Conservation (phyloP, 2,113 vertebrate species). For the Heliornis fulica region DNA sequence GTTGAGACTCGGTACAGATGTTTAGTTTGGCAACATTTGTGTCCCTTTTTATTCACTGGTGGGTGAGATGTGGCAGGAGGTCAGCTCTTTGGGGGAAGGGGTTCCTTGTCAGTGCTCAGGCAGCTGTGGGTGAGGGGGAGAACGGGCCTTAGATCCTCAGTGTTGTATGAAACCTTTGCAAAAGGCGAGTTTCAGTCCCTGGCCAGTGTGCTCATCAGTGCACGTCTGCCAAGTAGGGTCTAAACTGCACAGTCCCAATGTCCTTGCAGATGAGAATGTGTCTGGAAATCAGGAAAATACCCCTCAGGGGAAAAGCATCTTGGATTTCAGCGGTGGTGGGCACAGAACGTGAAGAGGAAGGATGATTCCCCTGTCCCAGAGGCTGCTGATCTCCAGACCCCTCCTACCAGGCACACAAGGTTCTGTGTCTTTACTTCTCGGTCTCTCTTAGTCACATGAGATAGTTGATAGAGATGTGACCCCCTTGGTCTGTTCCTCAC, state of each 20-base stretch:
- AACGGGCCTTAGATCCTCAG: neutral
- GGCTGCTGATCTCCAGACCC: neutral
- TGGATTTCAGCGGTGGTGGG: neutral
- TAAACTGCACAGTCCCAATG: rapidly evolving
- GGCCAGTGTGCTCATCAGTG: neutral
- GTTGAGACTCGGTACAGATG: neutral
- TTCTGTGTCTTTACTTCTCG: neutral
- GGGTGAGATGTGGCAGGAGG: rapidly evolving
- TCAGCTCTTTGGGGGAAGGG: neutral
- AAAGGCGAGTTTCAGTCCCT: neutral
- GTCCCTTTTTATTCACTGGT: neutral
- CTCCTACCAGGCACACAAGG: neutral
- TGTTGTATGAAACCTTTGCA: neutral
- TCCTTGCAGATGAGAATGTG: neutral
- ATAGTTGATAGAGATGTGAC: neutral
- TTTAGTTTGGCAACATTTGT: neutral
- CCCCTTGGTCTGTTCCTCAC: neutral
- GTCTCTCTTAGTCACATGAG: neutral
- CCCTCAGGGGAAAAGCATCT: neutral
- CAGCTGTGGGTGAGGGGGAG: neutral
- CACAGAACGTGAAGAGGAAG: neutral
- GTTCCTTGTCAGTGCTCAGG: neutral
- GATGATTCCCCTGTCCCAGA: too few species aligned
- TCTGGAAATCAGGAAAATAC: neutral
- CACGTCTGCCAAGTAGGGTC: neutral